Evolutionary conservation across 2,797 vertebrate species (phyloP).

Genomic region (Chelonia mydas): DNA sequence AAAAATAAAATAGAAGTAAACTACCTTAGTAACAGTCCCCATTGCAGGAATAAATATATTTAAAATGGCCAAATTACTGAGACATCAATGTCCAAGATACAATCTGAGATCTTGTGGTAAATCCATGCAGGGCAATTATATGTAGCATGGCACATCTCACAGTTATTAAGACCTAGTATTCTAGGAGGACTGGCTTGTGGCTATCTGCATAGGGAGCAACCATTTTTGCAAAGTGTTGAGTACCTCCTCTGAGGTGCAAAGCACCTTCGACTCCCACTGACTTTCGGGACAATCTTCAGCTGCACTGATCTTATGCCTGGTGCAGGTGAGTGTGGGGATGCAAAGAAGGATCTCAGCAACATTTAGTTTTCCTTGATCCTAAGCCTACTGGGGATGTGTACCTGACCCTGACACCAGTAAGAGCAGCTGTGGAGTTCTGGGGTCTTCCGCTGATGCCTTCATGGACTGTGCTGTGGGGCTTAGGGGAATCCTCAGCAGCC

Average conservation of each 20-base stretch:
- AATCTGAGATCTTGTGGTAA: conserved; percentile 43
- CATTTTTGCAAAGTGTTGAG: neutral
- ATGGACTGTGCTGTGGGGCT: neutral
- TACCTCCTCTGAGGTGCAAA: neutral
- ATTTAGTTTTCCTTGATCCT: neutral
- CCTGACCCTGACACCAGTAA: neutral
- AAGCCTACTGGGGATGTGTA: neutral
- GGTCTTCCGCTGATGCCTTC: conserved; percentile 9
- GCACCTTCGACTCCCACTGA: neutral
- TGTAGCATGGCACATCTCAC: neutral
- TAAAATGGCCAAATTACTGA: conserved; percentile 4
- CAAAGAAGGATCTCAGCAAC: neutral
- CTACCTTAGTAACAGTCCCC: conserved; percentile 21
- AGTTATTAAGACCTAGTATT: conserved; percentile 2
- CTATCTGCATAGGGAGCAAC: neutral
- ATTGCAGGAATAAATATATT: conserved; percentile 41
- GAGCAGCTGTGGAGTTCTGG: neutral
- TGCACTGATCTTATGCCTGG: neutral
- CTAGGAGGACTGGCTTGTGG: conserved; percentile 6
- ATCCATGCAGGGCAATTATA: conserved; percentile 15
- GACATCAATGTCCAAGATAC: conserved; percentile 25
- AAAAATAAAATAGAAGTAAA: conserved; percentile 26
- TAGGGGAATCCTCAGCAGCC: neutral
- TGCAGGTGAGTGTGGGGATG: neutral
- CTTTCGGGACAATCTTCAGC: neutral